These are phyloP conservation scores for Lampropteryx suffumata DNA, from an alignment of 2,888 invertebrate genomes.

Conservation along the genomic window DNA sequence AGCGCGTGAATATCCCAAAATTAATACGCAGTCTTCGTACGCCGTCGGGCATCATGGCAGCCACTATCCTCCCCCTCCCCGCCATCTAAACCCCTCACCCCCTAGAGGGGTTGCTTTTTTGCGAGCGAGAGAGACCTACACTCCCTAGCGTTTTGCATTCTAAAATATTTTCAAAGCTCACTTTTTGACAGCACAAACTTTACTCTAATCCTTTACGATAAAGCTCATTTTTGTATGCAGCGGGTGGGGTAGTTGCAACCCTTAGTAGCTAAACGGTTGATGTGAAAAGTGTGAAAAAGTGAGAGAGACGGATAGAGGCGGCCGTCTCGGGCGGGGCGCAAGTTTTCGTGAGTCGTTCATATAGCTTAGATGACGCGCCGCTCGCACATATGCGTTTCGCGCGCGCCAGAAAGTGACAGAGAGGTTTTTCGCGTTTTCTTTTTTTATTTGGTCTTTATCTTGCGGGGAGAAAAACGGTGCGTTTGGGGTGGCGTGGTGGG, in stretches of 20 bases:
- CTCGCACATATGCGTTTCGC: slow-evolving; percentile 53
- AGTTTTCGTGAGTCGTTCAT: slow-evolving; percentile 81
- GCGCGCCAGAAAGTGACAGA: slow-evolving; percentile 60
- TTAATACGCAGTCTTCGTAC: slow-evolving; percentile 76
- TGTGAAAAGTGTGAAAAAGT: slow-evolving; percentile 82
- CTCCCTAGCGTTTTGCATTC: slow-evolving; percentile 76
- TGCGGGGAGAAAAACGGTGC: slow-evolving; percentile 77
- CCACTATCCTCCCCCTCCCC: slow-evolving; percentile 51
- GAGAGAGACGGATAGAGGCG: slow-evolving; percentile 82
- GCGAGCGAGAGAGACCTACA: slow-evolving; percentile 80
- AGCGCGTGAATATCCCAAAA: slow-evolving; percentile 73
- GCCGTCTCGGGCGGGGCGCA: slow-evolving; percentile 81
- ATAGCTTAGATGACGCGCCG: slow-evolving; percentile 72
- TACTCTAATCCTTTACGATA: slow-evolving; percentile 1
- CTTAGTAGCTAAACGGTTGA: slow-evolving; percentile 38
- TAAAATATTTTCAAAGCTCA: slow-evolving; percentile 75
- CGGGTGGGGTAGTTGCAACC: slow-evolving; percentile 30
- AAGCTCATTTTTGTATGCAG: slow-evolving; percentile 33
- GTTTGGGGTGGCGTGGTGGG: slow-evolving; percentile 55
- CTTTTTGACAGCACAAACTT: slow-evolving; percentile 28
- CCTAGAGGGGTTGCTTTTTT: slow-evolving; percentile 73
- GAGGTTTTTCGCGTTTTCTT: slow-evolving; percentile 80
- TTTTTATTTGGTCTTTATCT: slow-evolving; percentile 82
- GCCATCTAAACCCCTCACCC: slow-evolving; percentile 55
- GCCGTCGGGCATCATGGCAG: slow-evolving; percentile 79